Base-by-base conservation (phyloP, 2,113 vertebrate genomes). In the Aptenodytes patagonicus region DNA sequence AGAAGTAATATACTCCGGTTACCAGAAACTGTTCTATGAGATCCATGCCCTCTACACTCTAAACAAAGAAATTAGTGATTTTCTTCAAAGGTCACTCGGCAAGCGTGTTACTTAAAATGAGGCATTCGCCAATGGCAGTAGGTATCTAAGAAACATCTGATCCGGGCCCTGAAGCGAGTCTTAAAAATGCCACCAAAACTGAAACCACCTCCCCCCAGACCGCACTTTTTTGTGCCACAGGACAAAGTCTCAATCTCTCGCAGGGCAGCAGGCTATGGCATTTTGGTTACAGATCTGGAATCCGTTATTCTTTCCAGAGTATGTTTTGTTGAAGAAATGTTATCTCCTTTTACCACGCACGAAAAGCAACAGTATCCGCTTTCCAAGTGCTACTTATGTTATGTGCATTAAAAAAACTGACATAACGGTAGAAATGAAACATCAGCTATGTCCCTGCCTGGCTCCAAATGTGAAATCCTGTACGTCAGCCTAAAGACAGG, bases 21-120 rank as follows among this genome's bases (percentile, higher is more conserved):
- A 96, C 77, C 87, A 93, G 93, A 93, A 96, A 95, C 89, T 44
- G 66, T 84, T 96, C 80, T 83, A 66, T 78, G 87, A 98, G 90
- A 96, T 93, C 71, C 84, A 46, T 97, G 97, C 94, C 97, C 97
- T 97, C 91, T 97, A 93, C 87, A 94, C 97, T 97, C 98, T 79
- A 96, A 97, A 98, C 97, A 98, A 98, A 98, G 98, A 95, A 96
- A 97, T 95, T 78, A 85, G 95, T 87, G 97, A 97, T 98, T 97
- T 98, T 95, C 94, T 97, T 94, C 95, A 98, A 98, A 98, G 98
- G 98, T 98, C 97, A 98, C 89, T 38, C 36, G 3, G 22, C 31
- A 4, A 96, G 90, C 44, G 75, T 77, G 94, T 87, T 95, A 97
- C 94, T 96, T 96, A 97, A 98, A 98, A 96, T 8, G 9, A 97